Evolutionary conservation across 1,140 invertebrate genomes (phyloP).

Genomic region (Drosophila persimilis): DNA sequence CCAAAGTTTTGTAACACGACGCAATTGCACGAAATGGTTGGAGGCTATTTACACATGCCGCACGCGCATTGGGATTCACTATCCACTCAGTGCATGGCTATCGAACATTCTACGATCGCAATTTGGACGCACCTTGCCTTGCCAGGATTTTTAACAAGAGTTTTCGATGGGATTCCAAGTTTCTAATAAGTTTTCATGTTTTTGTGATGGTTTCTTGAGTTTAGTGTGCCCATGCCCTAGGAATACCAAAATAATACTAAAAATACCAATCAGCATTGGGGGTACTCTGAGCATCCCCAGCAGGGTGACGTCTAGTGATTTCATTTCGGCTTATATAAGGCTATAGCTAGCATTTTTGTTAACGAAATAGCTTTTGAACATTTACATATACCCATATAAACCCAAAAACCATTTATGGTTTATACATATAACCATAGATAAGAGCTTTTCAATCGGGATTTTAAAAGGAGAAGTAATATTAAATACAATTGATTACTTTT

Average conservation of each 20-base stretch:
- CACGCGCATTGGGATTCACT: background rate
- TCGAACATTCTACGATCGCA: constrained; percentile 6
- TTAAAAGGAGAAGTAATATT: too few relatives aligned
- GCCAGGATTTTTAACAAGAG: background rate
- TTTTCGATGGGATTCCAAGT: constrained; percentile 22
- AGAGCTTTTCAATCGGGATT: too few relatives aligned
- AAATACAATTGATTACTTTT: too few relatives aligned
- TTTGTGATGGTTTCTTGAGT: constrained; percentile 61
- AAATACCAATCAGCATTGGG: constrained; percentile 1
- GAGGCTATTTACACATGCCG: constrained; percentile 23
- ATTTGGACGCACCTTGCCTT: constrained; percentile 3
- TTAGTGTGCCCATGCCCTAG: constrained; percentile 38
- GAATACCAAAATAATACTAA: constrained; percentile 1
- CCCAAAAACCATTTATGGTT: too few relatives aligned
- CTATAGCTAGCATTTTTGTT: background rate
- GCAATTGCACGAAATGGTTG: constrained; percentile 31
- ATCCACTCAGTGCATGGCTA: background rate
- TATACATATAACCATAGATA: too few relatives aligned
- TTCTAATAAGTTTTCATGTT: constrained; percentile 57
- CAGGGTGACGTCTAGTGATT: too few relatives aligned
- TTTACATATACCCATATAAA: too few relatives aligned
- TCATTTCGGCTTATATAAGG: background rate
- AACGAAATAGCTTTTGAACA: too few relatives aligned
- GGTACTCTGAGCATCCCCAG: background rate
- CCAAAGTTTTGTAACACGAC: constrained; percentile 47